Conservation (phyloP, 2,888 invertebrate species). For the Drosophila mimetica region DNA sequence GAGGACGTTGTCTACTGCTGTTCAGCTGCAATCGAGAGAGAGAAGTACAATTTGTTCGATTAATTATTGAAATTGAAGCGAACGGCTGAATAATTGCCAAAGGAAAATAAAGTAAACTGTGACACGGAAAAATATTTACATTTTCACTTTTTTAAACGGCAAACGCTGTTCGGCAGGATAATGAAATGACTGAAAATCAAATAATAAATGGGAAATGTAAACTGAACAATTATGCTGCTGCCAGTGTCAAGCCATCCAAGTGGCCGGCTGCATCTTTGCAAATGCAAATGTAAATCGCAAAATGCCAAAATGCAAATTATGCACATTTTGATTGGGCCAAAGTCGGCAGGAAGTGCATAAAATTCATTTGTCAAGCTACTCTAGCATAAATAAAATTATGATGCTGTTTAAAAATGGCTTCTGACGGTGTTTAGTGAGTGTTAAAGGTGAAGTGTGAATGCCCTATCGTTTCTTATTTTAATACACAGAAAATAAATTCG, state of each 20-base stretch:
- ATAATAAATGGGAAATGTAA: constrained; percentile 34
- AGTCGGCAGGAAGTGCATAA: constrained; percentile 19
- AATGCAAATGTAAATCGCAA: constrained; percentile 38
- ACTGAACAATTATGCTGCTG: constrained; percentile 22
- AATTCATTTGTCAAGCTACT: constrained; percentile 36
- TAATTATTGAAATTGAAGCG: constrained; percentile 52
- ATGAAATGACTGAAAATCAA: constrained; percentile 29
- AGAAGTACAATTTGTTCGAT: constrained; percentile 44
- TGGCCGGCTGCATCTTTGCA: constrained; percentile 22
- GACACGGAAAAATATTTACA: constrained; percentile 34
- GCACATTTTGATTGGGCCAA: constrained; percentile 44
- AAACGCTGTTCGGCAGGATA: constrained; percentile 10
- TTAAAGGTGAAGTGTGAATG: neutral
- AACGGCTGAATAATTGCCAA: constrained; percentile 33
- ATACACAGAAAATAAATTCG: too few relatives aligned
- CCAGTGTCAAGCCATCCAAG: constrained; percentile 25
- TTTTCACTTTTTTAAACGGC: constrained; percentile 11
- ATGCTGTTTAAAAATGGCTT: constrained; percentile 3
- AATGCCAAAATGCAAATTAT: constrained; percentile 39
- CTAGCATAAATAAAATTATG: constrained; percentile 21
- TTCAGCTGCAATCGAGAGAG: constrained; percentile 55
- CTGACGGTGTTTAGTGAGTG: neutral
- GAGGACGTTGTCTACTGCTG: constrained; percentile 40
- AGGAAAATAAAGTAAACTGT: constrained; percentile 25
- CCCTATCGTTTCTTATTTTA: neutral